Evolutionary conservation across 2,888 invertebrate species (phyloP).

Genomic region (Sisyra terminalis): DNA sequence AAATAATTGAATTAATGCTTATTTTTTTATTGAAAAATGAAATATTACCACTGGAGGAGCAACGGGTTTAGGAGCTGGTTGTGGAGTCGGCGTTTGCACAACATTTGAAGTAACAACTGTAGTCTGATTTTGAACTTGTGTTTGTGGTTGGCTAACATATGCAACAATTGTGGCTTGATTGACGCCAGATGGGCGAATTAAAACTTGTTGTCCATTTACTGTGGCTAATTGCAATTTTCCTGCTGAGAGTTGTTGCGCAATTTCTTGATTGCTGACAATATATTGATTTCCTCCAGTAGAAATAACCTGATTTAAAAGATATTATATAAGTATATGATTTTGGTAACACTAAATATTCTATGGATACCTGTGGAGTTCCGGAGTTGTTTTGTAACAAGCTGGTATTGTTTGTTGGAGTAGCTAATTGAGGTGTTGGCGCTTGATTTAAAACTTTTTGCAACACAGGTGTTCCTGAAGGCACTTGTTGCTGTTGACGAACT

Average conservation of each 20-base stretch:
- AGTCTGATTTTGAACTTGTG: conserved; percentile 5
- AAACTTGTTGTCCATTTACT: conserved; percentile 71
- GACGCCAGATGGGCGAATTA: conserved; percentile 62
- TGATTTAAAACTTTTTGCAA: conserved; percentile 24
- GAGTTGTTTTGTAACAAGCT: conserved; percentile 16
- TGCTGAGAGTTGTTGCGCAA: conserved; percentile 66
- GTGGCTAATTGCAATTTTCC: conserved; percentile 73
- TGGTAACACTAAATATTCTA: conserved; percentile 6
- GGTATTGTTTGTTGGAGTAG: conserved; percentile 18
- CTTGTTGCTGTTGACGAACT: conserved; percentile 19
- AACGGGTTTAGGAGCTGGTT: conserved; percentile 3
- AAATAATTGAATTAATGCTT: too few relatives aligned
- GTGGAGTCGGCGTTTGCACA: conserved; percentile 7
- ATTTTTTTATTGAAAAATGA: too few relatives aligned
- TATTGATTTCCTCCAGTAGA: conserved; percentile 36
- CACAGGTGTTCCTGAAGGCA: conserved; percentile 18
- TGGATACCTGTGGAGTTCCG: conserved; percentile 21
- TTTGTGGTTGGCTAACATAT: conserved; percentile 31
- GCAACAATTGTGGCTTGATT: conserved; percentile 65
- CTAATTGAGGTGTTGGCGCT: conserved; percentile 19
- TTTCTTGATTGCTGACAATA: conserved; percentile 56
- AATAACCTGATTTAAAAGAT: conserved; percentile 25
- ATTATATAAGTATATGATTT: conserved; percentile 5
- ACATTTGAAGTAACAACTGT: conserved; percentile 6
- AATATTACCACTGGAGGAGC: conserved; percentile 7